phyloP scores from a whole-genome alignment of 2,888 invertebrate genomes.

The Synergus gifuensis region DNA sequence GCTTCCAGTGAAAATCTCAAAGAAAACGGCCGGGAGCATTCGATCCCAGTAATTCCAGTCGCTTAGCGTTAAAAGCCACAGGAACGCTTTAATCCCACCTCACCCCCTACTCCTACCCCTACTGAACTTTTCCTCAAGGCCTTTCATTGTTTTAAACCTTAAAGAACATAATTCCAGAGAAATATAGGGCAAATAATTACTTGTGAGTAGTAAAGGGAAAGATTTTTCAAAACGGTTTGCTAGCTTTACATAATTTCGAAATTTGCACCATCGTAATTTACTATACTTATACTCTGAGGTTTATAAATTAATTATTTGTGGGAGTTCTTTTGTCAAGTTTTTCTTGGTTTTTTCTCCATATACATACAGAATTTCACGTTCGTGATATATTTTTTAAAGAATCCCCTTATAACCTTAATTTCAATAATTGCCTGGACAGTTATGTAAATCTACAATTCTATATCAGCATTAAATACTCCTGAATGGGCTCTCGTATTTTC shows the following conservation, averaged over 20 bases:
- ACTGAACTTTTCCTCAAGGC: background rate
- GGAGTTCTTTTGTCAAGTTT: too few species aligned
- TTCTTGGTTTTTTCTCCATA: background rate
- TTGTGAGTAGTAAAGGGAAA: conserved; percentile 2
- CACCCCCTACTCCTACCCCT: background rate
- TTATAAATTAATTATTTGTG: too few species aligned
- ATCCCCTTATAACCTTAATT: background rate
- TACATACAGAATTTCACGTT: background rate
- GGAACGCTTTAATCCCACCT: conserved; percentile 37
- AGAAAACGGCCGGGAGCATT: conserved; percentile 57
- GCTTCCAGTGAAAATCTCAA: conserved; percentile 59
- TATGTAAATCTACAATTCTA: conserved; percentile 19
- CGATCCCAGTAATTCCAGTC: conserved; percentile 51
- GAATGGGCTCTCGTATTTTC: conserved; percentile 24
- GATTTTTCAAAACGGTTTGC: conserved; percentile 24
- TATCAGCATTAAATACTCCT: conserved; percentile 18
- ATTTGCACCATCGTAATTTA: background rate
- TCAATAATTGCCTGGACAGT: conserved; percentile 24
- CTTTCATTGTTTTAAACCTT: conserved; percentile 30
- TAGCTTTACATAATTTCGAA: background rate
- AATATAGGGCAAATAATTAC: conserved; percentile 27
- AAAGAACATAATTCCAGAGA: background rate
- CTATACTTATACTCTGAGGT: too few species aligned
- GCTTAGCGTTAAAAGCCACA: conserved; percentile 40
- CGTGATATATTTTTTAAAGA: background rate